Base-by-base conservation (phyloP, 2,888 invertebrate genomes). In the Lepas anatifera region DNA sequence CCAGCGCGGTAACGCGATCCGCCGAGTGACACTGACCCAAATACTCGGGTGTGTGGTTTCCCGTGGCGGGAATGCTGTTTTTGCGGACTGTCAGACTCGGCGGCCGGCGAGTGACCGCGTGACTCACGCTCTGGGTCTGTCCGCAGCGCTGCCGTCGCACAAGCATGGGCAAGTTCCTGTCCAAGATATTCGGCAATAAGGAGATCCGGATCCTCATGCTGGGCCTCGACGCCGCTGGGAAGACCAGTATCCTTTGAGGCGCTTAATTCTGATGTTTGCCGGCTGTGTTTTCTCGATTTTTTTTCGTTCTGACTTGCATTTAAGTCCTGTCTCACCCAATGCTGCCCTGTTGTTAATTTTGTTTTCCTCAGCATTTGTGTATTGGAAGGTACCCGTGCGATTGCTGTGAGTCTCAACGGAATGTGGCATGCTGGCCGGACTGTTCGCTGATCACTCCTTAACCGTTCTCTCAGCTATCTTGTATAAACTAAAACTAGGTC, bases 401-500 rank as follows among this genome's bases (percentile, higher is more conserved):
- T n/a, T n/a, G n/a, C n/a, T n/a, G n/a, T n/a, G n/a, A n/a, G n/a
- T n/a, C n/a, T n/a, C n/a, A n/a, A n/a, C n/a, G n/a, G n/a, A n/a
- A n/a, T n/a, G n/a, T n/a, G n/a, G n/a, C n/a, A n/a, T n/a, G n/a
- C n/a, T n/a, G n/a, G n/a, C n/a, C n/a, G n/a, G n/a, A n/a, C n/a
- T n/a, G n/a, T n/a, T n/a, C n/a, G n/a, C n/a, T n/a, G n/a, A n/a
- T n/a, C n/a, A n/a, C n/a, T n/a, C n/a, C n/a, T n/a, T n/a, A n/a
- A n/a, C n/a, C n/a, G n/a, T n/a, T n/a, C n/a, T 25, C 77, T 72
- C 83, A 95, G 95, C 95, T 82, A 92, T 95, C 84, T 86, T 98
- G 83, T 98, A 98, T 86, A 97, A 97, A 87, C 86, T 99, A 82
- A 99, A 99, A 87, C 85, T 99, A 83, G 97, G 97, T 78, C 97